Evolutionary conservation across 1,140 invertebrate genomes (phyloP).

Genomic region (Ericerus pela): DNA sequence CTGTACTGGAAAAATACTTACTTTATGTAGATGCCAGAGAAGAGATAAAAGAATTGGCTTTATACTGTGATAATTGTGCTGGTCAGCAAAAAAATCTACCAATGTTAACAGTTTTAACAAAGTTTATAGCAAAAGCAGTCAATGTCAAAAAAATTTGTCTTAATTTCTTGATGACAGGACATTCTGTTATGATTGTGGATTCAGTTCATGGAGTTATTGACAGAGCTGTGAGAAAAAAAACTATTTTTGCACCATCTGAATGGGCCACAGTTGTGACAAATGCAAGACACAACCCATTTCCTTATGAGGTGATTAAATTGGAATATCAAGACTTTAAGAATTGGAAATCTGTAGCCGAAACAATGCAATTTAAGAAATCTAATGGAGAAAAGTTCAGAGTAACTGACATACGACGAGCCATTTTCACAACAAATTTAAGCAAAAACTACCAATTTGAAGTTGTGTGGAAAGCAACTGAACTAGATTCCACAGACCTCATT

Average conservation of each 20-base stretch:
- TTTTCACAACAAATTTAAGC: neutral
- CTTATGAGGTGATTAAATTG: slow-evolving; percentile 15
- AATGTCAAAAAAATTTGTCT: neutral
- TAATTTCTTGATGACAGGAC: slow-evolving; percentile 4
- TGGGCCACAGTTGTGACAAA: slow-evolving; percentile 1
- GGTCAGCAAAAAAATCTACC: slow-evolving; percentile 5
- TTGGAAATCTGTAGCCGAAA: neutral
- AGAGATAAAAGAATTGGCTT: neutral
- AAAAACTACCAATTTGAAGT: neutral
- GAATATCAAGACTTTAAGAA: neutral
- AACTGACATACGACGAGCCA: neutral
- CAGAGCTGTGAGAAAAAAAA: slow-evolving; percentile 9
- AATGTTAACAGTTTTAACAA: neutral
- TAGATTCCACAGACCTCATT: neutral
- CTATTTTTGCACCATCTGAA: slow-evolving; percentile 16
- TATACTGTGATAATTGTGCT: slow-evolving; percentile 11
- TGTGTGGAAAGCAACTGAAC: no score
- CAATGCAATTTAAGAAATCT: no score
- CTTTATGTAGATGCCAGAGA: neutral
- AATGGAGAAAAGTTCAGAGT: neutral
- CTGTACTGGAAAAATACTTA: neutral
- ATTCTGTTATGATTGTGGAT: slow-evolving; percentile 10
- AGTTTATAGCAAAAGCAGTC: neutral
- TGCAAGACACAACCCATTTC: slow-evolving; percentile 4
- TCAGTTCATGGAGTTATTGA: slow-evolving; percentile 4